Conservation (phyloP, 1,140 invertebrate species). For the Leptinotarsa lineolata region DNA sequence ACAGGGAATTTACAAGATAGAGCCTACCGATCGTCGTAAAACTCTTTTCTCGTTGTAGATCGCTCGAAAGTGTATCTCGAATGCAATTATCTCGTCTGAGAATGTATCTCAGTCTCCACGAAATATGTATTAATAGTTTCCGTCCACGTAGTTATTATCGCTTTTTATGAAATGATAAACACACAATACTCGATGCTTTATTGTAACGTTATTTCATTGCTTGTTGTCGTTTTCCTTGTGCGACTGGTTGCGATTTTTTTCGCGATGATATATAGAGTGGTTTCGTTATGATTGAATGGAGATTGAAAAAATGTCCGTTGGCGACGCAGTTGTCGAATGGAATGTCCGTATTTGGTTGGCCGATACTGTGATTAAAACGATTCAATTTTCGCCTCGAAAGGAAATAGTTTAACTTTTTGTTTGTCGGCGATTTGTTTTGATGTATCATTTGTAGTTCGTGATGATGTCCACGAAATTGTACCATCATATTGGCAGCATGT, state of each 20-base stretch:
- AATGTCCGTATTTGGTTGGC: background rate
- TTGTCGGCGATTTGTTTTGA: background rate
- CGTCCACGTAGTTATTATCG: conserved; percentile 1
- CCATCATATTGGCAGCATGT: too few relatives aligned
- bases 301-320: background rate
- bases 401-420: background rate
- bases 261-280: conserved; percentile 1
- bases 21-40: background rate
- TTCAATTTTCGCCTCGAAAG: background rate
- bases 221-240: background rate
- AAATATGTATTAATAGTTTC: conserved; percentile 11
- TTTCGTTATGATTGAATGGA: conserved; percentile 3
- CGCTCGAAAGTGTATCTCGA: background rate
- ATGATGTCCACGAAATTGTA: too few relatives aligned
- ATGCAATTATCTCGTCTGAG: conserved; percentile 21
- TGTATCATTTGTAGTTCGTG: too few relatives aligned
- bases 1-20: conserved; percentile 4
- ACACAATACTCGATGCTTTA: background rate
- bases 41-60: background rate
- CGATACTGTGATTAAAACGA: background rate
- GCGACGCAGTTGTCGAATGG: background rate
- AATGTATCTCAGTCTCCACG: conserved; percentile 12
- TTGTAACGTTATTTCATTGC: background rate
- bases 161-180: conserved; percentile 1
- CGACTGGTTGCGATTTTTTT: background rate